Evolutionary conservation across 2,797 vertebrate genomes (phyloP), one percentile per base, ranked within the genome.

Genomic region (Sphenodon punctatus): DNA sequence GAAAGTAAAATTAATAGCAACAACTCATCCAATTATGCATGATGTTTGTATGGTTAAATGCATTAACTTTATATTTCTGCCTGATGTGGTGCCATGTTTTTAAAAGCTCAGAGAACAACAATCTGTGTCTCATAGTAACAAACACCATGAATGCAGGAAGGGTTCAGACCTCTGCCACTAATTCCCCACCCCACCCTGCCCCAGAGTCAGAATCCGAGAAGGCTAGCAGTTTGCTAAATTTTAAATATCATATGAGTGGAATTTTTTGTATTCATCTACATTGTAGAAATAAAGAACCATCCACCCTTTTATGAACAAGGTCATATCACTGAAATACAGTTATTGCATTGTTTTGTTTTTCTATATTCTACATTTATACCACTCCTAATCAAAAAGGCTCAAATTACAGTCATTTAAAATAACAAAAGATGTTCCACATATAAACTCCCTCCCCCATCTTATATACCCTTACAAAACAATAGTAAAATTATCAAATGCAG

Each of bases 1-100:
- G 70, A 84, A 67, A 78, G 48, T 27, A 53, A 38, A 72, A 64
- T 67, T 73, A 80, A 61, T 41, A 55, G 7, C 23, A 82, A 34
- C 7, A 70, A 12, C 5, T 15, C 9, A 51, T 23, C 4, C 56
- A 82, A 61, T 67, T 61, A 3, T 25, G 10, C 7, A 43, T 19
- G 8, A 4, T 39, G 61, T 53, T 77, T 30, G 70, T 72, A 36
- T 46, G 1, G 2, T 58, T 71, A 75, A 46, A 5, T 49, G 53
- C 5, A 10, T 39, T 69, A 10, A 43, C 3, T 46, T 86, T n/a
- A 15, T 34, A 3, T 5, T 71, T 78, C 60, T 78, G 8, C 25
- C 19, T 36, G 39, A 61, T 46, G 69, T 43, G 39, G 15, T 56
- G 13, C 8, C 10, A 22, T 10, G 4, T 15, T 64, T 49, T 23